These are phyloP conservation scores for Cephus pulcher DNA, from an alignment of 2,888 invertebrate species.

Conservation along the genomic window DNA sequence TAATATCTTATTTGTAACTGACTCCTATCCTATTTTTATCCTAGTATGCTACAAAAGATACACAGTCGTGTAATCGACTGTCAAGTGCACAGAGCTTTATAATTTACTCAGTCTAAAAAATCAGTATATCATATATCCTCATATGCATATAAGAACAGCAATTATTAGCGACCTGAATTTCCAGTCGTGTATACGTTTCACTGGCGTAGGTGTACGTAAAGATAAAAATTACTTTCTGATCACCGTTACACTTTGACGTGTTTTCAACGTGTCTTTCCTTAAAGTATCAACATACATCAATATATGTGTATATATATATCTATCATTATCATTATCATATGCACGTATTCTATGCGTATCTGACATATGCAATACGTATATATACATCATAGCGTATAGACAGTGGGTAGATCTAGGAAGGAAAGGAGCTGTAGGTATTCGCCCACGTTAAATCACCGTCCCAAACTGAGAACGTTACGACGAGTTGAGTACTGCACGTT, in stretches of 20 bases:
- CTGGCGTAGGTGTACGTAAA: background rate
- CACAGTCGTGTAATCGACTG: background rate
- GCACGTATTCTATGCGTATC: background rate
- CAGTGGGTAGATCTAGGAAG: slow-evolving; percentile 8
- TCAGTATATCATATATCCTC: background rate
- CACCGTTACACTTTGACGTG: background rate
- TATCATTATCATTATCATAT: background rate
- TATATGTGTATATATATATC: too few species aligned
- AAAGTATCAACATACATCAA: background rate
- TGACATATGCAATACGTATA: background rate
- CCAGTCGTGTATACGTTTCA: background rate
- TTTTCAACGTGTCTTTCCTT: background rate
- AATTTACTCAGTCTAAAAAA: background rate
- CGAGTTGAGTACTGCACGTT: background rate
- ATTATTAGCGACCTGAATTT: background rate
- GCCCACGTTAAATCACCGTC: slow-evolving; percentile 7
- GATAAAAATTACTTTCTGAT: background rate
- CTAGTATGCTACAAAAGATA: background rate
- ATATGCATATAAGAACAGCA: background rate
- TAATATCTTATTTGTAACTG: background rate
- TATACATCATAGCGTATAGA: background rate
- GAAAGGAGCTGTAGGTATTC: background rate
- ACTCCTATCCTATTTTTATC: background rate
- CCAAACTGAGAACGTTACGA: background rate
- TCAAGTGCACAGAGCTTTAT: background rate